phyloP scores from a whole-genome alignment of 1,140 invertebrate genomes.

The Drosophila rufa region DNA sequence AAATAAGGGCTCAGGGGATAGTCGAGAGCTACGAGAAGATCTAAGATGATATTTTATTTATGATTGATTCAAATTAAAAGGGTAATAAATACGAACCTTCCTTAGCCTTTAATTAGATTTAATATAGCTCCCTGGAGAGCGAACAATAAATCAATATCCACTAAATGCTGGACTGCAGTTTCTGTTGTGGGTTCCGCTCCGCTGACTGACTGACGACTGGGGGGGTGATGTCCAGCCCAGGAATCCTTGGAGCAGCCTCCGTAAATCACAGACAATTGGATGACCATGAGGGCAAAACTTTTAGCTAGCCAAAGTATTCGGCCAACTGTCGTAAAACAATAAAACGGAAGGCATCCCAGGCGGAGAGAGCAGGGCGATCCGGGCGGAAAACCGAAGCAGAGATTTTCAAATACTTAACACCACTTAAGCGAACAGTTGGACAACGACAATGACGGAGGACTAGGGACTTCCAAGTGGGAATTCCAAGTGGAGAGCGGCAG shows the following conservation, averaged over 20 bases:
- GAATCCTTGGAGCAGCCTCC: constrained; percentile 23
- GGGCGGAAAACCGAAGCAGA: constrained; percentile 42
- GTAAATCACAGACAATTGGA: constrained; percentile 82
- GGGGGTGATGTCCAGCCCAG: constrained; percentile 22
- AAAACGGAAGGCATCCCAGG: constrained; percentile 66
- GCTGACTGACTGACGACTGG: constrained; percentile 21
- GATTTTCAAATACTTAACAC: constrained; percentile 83
- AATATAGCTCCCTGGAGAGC: not conserved
- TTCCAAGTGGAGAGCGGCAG: constrained; percentile 5
- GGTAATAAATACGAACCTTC: not conserved
- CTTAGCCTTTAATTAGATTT: not conserved
- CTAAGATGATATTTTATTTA: constrained; percentile 16
- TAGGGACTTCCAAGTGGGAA: not conserved
- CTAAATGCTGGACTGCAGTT: constrained; percentile 56
- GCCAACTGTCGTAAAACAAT: constrained; percentile 82
- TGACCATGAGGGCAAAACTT: constrained; percentile 78
- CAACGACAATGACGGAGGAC: constrained; percentile 57
- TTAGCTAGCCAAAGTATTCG: constrained; percentile 74
- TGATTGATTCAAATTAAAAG: no score
- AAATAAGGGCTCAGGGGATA: constrained; percentile 57
- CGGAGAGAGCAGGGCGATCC: not conserved
- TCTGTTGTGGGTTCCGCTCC: constrained; percentile 42
- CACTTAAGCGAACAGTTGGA: constrained; percentile 76
- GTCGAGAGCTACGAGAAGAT: constrained; percentile 64
- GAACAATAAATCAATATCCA: constrained; percentile 74